These are phyloP conservation scores for Trachurus trachurus DNA, from an alignment of 2,797 vertebrate genomes.

Conservation along the genomic window DNA sequence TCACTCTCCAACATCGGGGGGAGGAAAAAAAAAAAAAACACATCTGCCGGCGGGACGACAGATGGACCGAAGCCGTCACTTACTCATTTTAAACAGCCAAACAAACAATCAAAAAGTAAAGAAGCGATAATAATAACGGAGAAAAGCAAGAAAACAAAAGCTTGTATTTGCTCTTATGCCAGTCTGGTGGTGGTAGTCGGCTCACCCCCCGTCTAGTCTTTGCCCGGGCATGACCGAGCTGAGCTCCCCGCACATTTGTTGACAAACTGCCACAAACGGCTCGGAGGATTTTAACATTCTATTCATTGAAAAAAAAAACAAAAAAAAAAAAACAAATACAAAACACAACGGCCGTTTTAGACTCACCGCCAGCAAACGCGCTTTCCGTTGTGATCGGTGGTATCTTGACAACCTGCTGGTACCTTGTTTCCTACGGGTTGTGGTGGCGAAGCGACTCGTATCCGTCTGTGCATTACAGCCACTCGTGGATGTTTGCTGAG, in stretches of 20 bases:
- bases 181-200: not conserved
- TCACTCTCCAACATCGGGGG: constrained; percentile 11
- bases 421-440: constrained; percentile 51
- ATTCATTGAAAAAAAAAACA: too few relatives aligned
- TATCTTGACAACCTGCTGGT: constrained; percentile 74
- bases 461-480: constrained; percentile 69
- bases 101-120: not conserved
- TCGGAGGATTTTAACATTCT: not conserved
- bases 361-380: constrained; percentile 83
- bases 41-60: constrained; percentile 1
- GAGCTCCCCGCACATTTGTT: constrained; percentile 46
- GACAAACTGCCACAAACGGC: constrained; percentile 49
- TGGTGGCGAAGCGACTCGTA: constrained; percentile 49
- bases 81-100: too few relatives aligned
- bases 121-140: not conserved
- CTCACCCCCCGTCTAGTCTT: constrained; percentile 24
- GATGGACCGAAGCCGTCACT: not conserved
- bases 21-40: not conserved
- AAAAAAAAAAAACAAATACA: too few relatives aligned
- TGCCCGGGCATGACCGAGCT: constrained; percentile 69
- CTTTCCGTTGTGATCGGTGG: constrained; percentile 76
- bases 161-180: not conserved
- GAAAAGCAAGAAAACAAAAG: not conserved
- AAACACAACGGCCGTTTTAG: too few relatives aligned
- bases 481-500: constrained; percentile 70